These are phyloP conservation scores for Phorcus lineatus DNA, from an alignment of 2,888 invertebrate species.

Conservation along the genomic window DNA sequence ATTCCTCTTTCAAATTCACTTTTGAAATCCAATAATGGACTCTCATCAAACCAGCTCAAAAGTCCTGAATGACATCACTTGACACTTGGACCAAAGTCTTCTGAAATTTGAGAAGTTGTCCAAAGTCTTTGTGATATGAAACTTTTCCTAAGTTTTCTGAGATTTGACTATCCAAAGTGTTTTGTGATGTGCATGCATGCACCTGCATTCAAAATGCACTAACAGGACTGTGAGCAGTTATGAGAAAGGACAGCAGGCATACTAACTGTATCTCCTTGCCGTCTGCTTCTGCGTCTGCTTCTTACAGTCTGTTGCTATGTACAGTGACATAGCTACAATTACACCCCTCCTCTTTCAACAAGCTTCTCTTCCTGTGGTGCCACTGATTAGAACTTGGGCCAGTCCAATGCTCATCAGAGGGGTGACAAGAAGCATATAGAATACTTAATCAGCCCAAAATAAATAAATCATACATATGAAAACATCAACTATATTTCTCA, in stretches of 20 bases:
- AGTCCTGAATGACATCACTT: too few relatives aligned
- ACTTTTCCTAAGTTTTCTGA: too few relatives aligned
- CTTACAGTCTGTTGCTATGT: neutral
- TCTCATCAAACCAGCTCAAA: too few relatives aligned
- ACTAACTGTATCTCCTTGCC: slow-evolving; percentile 1
- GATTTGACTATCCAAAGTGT: neutral
- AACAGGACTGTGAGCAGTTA: neutral
- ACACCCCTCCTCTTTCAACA: slow-evolving; percentile 4
- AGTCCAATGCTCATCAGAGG: neutral
- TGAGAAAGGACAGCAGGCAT: neutral
- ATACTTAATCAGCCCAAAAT: neutral
- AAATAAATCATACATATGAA: too few relatives aligned
- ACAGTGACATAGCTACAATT: slow-evolving; percentile 18
- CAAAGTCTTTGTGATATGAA: too few relatives aligned
- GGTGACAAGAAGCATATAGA: neutral
- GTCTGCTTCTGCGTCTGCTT: neutral
- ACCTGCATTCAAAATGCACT: neutral
- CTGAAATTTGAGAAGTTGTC: too few relatives aligned
- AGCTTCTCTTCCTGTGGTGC: slow-evolving; percentile 5
- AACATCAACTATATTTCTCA: too few relatives aligned
- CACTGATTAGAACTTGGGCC: neutral
- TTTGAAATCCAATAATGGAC: too few relatives aligned
- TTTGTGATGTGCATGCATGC: neutral
- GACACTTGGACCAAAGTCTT: too few relatives aligned
- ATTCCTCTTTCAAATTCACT: too few relatives aligned